Base-by-base conservation (phyloP, 2,888 invertebrate species). In the Cephus nigrinus region DNA sequence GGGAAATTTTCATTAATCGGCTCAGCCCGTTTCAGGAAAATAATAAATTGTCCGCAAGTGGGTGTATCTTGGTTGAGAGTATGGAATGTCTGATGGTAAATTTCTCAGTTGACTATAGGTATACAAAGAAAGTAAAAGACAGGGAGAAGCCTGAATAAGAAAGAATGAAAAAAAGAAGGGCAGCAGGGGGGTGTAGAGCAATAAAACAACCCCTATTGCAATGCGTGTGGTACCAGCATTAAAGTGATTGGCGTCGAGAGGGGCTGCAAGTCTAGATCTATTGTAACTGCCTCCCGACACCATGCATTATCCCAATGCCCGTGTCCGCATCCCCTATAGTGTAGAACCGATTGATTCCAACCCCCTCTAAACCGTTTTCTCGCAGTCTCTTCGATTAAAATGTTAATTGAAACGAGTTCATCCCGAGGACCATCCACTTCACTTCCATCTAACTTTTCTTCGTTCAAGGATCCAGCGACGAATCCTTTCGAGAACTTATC, bases 151-250 rank as follows among this genome's bases (percentile, higher is more conserved):
- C 2, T 5, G 23, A 23, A 55, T 55, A 23, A 55, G 55, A 55
- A 9, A 1, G 5, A 15, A 2, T 15, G 23, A 55, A 55, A 23
- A 15, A 55, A 23, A 23, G 1, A 1, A 40, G 23, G 23, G 1
- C 4, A 15, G 1, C 15, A 4, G 23, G 4, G 40, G 23, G 55
- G 23, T 9, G 23, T 23, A 23, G 9, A 23, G 55, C 9, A 55
- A 23, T 55, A 55, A 55, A 55, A 15, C 55, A 55, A 55, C 55
- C 55, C 55, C 55, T 55, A 55, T 55, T 71, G 71, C 71, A 83
- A 83, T 78, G 82, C 81, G 80, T 78, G 79, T 79, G 80, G 69
- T 82, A 80, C 80, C 81, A 79, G 80, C 80, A 75, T 82, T 79
- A 80, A 78, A 74, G 76, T 72, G 77, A 79, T 83, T 82, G 71